Evolutionary conservation across 2,797 vertebrate species (phyloP), one percentile per base, ranked within the genome.

Genomic region (Ctenopoma multispine): DNA sequence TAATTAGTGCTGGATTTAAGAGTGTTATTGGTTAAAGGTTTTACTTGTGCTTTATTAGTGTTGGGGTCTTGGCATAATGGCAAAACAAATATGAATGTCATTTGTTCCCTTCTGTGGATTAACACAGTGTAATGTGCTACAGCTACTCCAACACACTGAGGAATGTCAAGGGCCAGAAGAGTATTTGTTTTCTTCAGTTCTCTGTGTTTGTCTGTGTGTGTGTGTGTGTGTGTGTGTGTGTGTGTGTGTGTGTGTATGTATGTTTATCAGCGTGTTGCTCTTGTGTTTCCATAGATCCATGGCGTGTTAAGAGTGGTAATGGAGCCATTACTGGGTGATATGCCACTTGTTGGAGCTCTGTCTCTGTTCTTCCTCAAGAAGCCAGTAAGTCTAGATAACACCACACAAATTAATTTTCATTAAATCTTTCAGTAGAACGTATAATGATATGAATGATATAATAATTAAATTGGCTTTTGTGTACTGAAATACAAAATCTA

Each of bases 321-420:
- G 94, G 98, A 99, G 79, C 98, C 98, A 3, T 75, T 99, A 85
- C 95, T 99, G 85, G 96, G 97, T 68, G 96, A 98, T 69, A 94
- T 99, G 92, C 98, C 98, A 21, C 93, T 99, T 10, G 90, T 99
- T 51, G 98, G 98, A 90, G 97, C 97, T 4, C 74, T 99, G 53
- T 97, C 97, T 1, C n/a, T 99, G 72, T 99, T 98, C 92, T 99
- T 99, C 89, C 95, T 99, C 76, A 96, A 98, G 91, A 99, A 97
- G 77, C 98, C 98, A 49, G 98, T 99, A 90, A 98, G 97, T 95
- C 47, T 24, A 47, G 4, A 49, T 0, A 5, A 54, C 20, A n/a
- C 14, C 21, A 56, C n/a, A 46, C 48, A 5, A 4, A 67, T 48
- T 50, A 55, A 27, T 46, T 48, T n/a, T 18, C n/a, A 27, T 75